A percentile compares a stretch with the other conserved stretches of the same genome.
These are phyloP conservation scores for Junonia oenone DNA, from an alignment of 2,888 invertebrate species.

Conservation along the genomic window DNA sequence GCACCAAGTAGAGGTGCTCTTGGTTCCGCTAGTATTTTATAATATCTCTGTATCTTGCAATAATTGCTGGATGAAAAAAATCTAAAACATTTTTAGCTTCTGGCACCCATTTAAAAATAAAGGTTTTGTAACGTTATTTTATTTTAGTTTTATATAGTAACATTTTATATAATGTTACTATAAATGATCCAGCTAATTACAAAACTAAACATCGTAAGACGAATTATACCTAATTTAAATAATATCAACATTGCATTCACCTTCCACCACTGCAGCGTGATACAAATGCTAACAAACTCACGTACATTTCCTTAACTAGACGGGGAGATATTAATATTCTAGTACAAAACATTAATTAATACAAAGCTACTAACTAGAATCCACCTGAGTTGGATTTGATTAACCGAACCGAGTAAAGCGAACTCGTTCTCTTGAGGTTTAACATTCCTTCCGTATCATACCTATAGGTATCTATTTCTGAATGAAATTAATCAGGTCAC, in stretches of 20 bases:
- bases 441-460: slow-evolving; percentile 13
- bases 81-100: no score
- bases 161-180: no score
- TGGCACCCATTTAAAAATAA: no score
- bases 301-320: slow-evolving; percentile 17
- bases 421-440: slow-evolving; percentile 17
- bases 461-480: no score
- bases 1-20: no score
- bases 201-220: background rate
- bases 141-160: no score
- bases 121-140: no score
- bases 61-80: no score
- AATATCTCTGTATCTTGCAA: no score
- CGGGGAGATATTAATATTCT: slow-evolving; percentile 17
- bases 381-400: slow-evolving; percentile 24
- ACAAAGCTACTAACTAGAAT: slow-evolving; percentile 20
- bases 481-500: slow-evolving; percentile 7
- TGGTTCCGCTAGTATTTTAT: no score
- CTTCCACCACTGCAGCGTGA: background rate
- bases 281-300: slow-evolving; percentile 18
- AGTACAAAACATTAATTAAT: slow-evolving; percentile 26
- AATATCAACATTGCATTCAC: background rate
- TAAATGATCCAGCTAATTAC: no score
- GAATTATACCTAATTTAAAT: background rate
- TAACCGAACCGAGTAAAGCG: slow-evolving; percentile 10